Evolutionary conservation across 1,140 invertebrate genomes (phyloP).

Genomic region (Drosophila sucinea): DNA sequence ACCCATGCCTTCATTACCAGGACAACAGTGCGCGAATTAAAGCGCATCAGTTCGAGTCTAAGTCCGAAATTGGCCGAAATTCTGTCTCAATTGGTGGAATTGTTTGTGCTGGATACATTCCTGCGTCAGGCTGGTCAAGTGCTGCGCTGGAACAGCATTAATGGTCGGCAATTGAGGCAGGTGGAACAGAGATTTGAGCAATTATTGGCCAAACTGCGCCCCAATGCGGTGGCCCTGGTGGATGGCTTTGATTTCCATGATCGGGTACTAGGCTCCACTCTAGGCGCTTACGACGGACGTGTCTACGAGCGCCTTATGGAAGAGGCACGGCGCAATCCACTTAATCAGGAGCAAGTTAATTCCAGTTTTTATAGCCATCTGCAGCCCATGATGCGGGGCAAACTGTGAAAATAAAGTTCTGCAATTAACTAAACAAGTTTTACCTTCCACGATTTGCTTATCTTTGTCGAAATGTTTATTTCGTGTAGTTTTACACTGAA

Average conservation of each 20-base stretch:
- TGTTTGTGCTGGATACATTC: conserved; percentile 91
- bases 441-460: too few species aligned
- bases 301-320: conserved; percentile 95
- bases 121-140: conserved; percentile 89
- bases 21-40: conserved; percentile 85
- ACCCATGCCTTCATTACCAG: conserved; percentile 89
- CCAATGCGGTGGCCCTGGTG: conserved; percentile 94
- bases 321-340: conserved; percentile 92
- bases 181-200: conserved; percentile 88
- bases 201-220: conserved; percentile 88
- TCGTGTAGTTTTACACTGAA: background rate
- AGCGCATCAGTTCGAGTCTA: conserved; percentile 72
- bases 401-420: conserved; percentile 84
- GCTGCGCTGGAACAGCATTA: conserved; percentile 87
- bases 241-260: conserved; percentile 96
- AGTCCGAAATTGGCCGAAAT: conserved; percentile 85
- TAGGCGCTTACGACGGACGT: conserved; percentile 95
- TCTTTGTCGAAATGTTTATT: conserved; percentile 2
- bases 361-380: conserved; percentile 89
- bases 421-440: too few species aligned
- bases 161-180: conserved; percentile 85
- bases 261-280: conserved; percentile 90
- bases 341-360: conserved; percentile 92
- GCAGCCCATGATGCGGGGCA: conserved; percentile 89
- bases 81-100: conserved; percentile 88